Evolutionary conservation across 2,888 invertebrate species (phyloP), one percentile per base, ranked within the genome.

Genomic region (Opisthograptis luteolata): DNA sequence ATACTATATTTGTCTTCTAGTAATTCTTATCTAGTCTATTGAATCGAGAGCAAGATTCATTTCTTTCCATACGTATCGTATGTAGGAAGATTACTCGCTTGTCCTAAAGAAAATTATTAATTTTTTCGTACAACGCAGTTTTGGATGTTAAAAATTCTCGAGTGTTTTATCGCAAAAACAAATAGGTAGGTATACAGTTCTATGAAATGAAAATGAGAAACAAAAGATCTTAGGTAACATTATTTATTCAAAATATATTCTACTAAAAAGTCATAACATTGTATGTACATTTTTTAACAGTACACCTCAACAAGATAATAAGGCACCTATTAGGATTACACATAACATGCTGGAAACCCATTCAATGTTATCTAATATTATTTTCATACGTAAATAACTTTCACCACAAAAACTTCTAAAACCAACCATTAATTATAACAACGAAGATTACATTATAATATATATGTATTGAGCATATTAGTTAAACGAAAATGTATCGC

Each of bases 231-330:
- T 74, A 60, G 73, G 79, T 87, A 85, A 87, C 86, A 79, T 81
- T 81, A 81, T 87, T 87, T 87, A 87, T 81, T 83, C 80, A 57
- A 84, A 84, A 88, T 85, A 87, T 83, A 84, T 73, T 81, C 81
- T 83, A 85, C 75, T 69, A 81, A 80, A 80, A 80, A 71, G n/a
- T 86, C 81, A 83, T 87, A 88, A 89, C 87, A 84, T 84, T 79
- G 78, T 89, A 88, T 86, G 81, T 88, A 89, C 86, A 87, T 74
- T 79, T 73, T n/a, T 81, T 74, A 85, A 86, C 86, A 87, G 81
- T 84, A 86, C 87, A 87, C 85, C 84, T 80, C 71, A 72, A 78
- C 76, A 80, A 76, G 74, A 79, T 66, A 76, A 79, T 81, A 88
- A 87, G 86, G 88, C 87, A 87, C 87, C 81, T 80, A 79, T 75